Percentiles rank a stretch among this genome's conserved stretches.
These are phyloP conservation scores for Cosmia trapezina DNA, from an alignment of 2,888 invertebrate genomes.

Conservation along the genomic window DNA sequence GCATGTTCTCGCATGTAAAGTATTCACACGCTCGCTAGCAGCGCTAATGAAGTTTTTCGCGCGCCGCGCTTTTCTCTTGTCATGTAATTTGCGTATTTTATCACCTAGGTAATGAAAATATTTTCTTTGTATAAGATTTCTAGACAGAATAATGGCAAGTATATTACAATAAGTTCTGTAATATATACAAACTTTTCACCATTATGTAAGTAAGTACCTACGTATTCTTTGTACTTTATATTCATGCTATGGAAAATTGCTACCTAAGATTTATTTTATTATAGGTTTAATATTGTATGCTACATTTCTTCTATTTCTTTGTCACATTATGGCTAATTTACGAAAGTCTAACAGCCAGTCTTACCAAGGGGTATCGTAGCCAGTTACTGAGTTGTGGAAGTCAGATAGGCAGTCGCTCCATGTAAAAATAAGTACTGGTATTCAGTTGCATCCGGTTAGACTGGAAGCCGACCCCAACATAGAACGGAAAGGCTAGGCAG, in stretches of 20 bases:
- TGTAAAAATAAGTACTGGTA: too few relatives aligned
- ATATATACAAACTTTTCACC: conserved; percentile 54
- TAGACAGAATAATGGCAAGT: conserved; percentile 42
- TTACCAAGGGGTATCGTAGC: too few relatives aligned
- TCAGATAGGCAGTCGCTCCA: too few relatives aligned
- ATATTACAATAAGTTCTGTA: conserved; percentile 61
- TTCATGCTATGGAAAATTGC: conserved; percentile 48
- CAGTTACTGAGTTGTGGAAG: too few relatives aligned
- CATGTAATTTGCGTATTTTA: conserved; percentile 72
- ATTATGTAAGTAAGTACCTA: conserved; percentile 31
- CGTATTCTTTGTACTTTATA: conserved; percentile 45
- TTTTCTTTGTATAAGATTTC: conserved; percentile 50
- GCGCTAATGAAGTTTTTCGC: conserved; percentile 71
- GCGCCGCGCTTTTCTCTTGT: conserved; percentile 54
- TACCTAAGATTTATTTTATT: conserved; percentile 17
- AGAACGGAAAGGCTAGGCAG: too few relatives aligned
- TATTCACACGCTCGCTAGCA: conserved; percentile 61
- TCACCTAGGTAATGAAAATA: conserved; percentile 65
- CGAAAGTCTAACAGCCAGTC: too few relatives aligned
- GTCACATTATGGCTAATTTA: background rate
- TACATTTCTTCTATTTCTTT: conserved; percentile 1
- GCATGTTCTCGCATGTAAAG: conserved; percentile 49
- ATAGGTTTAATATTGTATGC: conserved; percentile 2
- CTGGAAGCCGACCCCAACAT: too few relatives aligned
- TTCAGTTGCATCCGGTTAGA: too few relatives aligned